phyloP scores from a whole-genome alignment of 2,797 vertebrate genomes.

The Rhinogobio ventralis region DNA sequence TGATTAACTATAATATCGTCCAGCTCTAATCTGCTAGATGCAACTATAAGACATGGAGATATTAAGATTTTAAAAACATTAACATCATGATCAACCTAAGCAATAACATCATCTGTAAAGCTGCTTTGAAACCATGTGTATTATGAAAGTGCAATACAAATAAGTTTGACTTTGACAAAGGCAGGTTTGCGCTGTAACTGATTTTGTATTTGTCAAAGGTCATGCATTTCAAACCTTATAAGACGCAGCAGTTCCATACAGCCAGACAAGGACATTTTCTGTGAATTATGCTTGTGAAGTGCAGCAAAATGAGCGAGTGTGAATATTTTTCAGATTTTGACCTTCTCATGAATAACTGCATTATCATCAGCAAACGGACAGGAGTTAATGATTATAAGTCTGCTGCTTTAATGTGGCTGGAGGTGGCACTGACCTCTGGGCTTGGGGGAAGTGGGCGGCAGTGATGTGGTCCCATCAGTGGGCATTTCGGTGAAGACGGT shows the following conservation, averaged over 20 bases:
- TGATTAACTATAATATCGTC: neutral
- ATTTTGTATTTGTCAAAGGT: constrained; percentile 21
- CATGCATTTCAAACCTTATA: neutral
- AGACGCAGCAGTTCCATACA: neutral
- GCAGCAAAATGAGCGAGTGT: neutral
- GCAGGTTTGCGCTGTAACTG: neutral
- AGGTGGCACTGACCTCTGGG: neutral
- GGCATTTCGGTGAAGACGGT: constrained; percentile 80
- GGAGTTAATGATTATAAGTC: constrained; percentile 13
- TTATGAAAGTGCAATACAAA: neutral
- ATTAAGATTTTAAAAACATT: neutral
- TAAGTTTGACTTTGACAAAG: neutral
- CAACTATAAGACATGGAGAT: neutral
- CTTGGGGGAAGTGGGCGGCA: neutral
- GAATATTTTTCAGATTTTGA: neutral
- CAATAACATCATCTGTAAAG: neutral
- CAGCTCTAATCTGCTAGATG: neutral
- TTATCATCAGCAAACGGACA: neutral
- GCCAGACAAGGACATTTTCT: constrained; percentile 16
- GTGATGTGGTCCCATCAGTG: constrained; percentile 78
- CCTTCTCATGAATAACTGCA: neutral
- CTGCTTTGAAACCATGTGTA: neutral
- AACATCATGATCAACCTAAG: neutral
- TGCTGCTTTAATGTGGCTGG: neutral
- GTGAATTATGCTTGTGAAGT: neutral